phyloP scores from a whole-genome alignment of 2,888 invertebrate species.

The Mesopsocus fuscifrons region DNA sequence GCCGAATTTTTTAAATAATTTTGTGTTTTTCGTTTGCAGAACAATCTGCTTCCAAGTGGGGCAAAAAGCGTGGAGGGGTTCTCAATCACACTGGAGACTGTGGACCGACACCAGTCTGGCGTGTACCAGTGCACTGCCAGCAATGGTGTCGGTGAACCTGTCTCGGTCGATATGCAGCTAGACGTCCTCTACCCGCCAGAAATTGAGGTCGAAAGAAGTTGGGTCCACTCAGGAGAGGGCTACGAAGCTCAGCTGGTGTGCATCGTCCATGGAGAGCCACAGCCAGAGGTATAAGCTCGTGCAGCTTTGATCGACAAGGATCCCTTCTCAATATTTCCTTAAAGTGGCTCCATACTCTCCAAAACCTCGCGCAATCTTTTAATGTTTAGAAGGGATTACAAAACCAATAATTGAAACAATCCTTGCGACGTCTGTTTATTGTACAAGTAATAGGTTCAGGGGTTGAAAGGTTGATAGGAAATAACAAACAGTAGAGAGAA shows the following conservation, averaged over 20 bases:
- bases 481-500: too few relatives aligned
- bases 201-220: constrained; percentile 45
- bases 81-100: constrained; percentile 29
- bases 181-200: constrained; percentile 42
- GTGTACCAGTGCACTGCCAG: constrained; percentile 32
- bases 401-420: too few relatives aligned
- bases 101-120: constrained; percentile 32
- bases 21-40: too few relatives aligned
- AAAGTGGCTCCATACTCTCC: neutral
- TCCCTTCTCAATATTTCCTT: constrained; percentile 13
- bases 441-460: too few relatives aligned
- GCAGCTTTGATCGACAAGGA: too few relatives aligned
- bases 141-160: constrained; percentile 32
- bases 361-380: constrained; percentile 11
- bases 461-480: too few relatives aligned
- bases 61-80: constrained; percentile 29
- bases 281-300: constrained; percentile 44
- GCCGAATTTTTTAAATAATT: too few relatives aligned
- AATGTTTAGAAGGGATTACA: constrained; percentile 13
- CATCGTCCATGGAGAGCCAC: constrained; percentile 46
- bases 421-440: too few relatives aligned
- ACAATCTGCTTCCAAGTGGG: constrained; percentile 20
- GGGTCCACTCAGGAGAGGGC: constrained; percentile 51
- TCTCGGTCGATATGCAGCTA: constrained; percentile 31
- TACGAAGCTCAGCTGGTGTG: constrained; percentile 46